Percentiles rank a stretch among this genome's conserved stretches.
Evolutionary conservation across 1,140 invertebrate species (phyloP).

Genomic region (Phthorimaea operculella): DNA sequence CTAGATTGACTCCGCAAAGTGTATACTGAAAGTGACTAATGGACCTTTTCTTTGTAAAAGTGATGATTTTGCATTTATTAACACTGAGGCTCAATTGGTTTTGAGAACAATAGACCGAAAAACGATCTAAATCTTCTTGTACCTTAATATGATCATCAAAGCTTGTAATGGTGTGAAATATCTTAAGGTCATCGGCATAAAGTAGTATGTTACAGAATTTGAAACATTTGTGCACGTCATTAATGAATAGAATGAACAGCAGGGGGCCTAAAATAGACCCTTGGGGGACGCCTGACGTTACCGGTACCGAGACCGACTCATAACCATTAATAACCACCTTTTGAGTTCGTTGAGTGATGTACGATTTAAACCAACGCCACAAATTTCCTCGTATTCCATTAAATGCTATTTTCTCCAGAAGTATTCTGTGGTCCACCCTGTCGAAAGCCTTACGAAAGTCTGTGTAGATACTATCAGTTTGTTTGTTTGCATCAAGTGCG

Average conservation of each 20-base stretch:
- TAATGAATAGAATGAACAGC: background rate
- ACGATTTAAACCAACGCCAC: conserved; percentile 9
- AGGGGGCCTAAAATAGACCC: background rate
- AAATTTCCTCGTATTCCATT: conserved; percentile 18
- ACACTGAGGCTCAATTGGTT: background rate
- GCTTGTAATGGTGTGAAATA: background rate
- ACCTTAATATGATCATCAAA: background rate
- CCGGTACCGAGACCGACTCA: background rate
- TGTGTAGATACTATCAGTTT: conserved; percentile 17
- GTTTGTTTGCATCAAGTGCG: conserved; percentile 11
- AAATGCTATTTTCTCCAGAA: conserved; percentile 12
- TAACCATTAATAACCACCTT: background rate
- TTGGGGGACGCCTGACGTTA: background rate
- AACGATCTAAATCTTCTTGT: background rate
- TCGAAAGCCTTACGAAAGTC: conserved; percentile 20
- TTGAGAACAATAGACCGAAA: background rate
- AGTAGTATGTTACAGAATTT: background rate
- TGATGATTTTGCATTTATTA: background rate
- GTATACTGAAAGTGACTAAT: background rate
- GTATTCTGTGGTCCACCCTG: conserved; percentile 15
- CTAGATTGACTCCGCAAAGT: background rate
- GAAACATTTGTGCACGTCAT: background rate
- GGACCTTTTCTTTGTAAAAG: background rate
- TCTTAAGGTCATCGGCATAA: background rate
- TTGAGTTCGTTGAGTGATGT: background rate